Base-by-base conservation (phyloP, 2,113 vertebrate genomes). In the Tamias sibiricus region DNA sequence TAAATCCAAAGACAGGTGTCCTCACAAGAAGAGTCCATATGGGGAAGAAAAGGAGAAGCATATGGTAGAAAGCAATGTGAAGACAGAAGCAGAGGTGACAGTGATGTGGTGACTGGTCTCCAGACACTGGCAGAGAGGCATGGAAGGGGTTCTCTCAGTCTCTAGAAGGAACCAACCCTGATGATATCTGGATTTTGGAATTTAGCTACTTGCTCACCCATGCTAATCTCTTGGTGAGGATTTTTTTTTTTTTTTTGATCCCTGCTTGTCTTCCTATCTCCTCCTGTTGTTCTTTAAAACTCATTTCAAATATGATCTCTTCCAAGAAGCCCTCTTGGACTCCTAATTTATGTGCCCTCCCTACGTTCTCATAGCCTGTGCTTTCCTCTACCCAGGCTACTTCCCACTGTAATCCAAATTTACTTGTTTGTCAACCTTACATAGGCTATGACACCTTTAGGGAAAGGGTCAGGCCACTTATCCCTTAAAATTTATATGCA, bases 71-170 rank as follows among this genome's bases (percentile, higher is more conserved):
- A 42, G 8, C 2, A 59, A 26, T 12, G 2, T 47, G 74, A 37
- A 81, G 14, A 49, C 17, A 37, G 69, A 28, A 4, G 44, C 4
- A 49, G 47, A 59, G 12, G 32, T 13, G 0, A 0, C 16, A 59
- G 49, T 20, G 24, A 35, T 19, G 0, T 17, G 6, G 66, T 19
- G 64, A 44, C 2, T 3, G 35, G 5, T 8, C 13, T 16, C 6
- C 13, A 42, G 32, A 20, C 30, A 7, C 8, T 22, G 4, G 4
- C 10, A 81, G 22, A 80, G 26, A 54, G 11, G 19, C 8, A 24
- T 8, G 6, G 44, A 87, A 19, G 2, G 37, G 3, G 66, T 19
- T 64, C 10, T 28, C 57, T 57, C 44, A 87, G 83, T 6, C 19
- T 35, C n/a, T 9, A 30, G 30, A 42, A 92, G 35, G n/a, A 91